These are phyloP conservation scores for Alcis repandata DNA, from an alignment of 2,888 invertebrate genomes.

Conservation along the genomic window DNA sequence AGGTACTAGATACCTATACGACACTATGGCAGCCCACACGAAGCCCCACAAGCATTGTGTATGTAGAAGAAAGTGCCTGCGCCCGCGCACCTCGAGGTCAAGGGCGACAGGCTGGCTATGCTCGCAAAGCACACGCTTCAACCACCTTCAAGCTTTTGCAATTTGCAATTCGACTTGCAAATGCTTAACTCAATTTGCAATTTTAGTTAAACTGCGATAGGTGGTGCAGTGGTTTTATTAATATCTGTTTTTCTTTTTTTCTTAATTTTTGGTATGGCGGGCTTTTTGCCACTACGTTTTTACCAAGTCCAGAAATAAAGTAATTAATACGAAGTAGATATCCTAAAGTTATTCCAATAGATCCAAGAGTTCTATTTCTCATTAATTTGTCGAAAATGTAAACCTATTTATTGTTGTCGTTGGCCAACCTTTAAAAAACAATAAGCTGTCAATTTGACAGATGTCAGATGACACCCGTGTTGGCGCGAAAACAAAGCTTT, in stretches of 20 bases:
- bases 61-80: constrained; percentile 55
- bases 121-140: constrained; percentile 9
- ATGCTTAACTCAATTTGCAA: background rate
- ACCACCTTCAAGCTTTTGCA: constrained; percentile 5
- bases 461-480: constrained; percentile 58
- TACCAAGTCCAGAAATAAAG: no score
- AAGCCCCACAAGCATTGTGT: constrained; percentile 19
- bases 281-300: no score
- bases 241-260: no score
- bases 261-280: background rate
- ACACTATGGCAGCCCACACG: background rate
- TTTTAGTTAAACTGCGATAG: background rate
- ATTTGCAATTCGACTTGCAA: constrained; percentile 11
- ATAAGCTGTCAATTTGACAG: constrained; percentile 62
- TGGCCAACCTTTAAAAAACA: constrained; percentile 6
- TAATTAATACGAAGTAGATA: no score
- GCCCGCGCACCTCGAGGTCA: constrained; percentile 54
- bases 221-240: no score
- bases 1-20: no score
- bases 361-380: no score
- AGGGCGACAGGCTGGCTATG: constrained; percentile 44
- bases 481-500: constrained; percentile 67
- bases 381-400: no score
- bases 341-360: no score
- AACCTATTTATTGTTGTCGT: background rate